Conservation (phyloP, 2,888 invertebrate species). For the Ptilodon capucinus region DNA sequence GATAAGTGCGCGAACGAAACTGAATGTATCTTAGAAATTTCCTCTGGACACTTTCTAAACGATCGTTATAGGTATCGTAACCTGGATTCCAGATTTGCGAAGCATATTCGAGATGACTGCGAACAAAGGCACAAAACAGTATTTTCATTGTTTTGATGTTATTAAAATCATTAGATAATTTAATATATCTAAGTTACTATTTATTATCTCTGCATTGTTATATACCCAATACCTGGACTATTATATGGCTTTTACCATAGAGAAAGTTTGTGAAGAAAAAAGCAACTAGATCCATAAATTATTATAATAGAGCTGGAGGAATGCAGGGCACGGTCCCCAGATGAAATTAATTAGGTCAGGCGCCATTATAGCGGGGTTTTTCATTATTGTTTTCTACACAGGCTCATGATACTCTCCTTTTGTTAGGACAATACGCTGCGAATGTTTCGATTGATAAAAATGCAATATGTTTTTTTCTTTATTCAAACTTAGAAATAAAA, state of each 20-base stretch:
- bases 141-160: too few species aligned
- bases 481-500: not conserved
- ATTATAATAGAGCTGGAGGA: constrained; percentile 21
- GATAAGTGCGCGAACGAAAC: too few species aligned
- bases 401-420: constrained; percentile 10
- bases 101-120: too few species aligned
- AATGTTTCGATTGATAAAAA: constrained; percentile 20
- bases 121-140: too few species aligned
- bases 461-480: constrained; percentile 11
- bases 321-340: constrained; percentile 10
- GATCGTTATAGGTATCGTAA: too few species aligned
- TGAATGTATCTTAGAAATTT: too few species aligned
- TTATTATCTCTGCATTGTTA: too few species aligned
- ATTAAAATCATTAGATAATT: too few species aligned
- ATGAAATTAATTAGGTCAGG: constrained; percentile 30
- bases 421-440: not conserved
- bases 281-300: constrained; percentile 14
- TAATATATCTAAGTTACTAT: too few species aligned
- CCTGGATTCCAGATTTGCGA: too few species aligned
- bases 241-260: not conserved
- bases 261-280: constrained; percentile 7
- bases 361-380: constrained; percentile 22
- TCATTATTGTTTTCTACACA: constrained; percentile 26
- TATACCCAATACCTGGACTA: too few species aligned
- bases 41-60: too few species aligned